Percentiles rank a stretch among this genome's conserved stretches.
phyloP scores from a whole-genome alignment of 2,113 vertebrate species.

The Maccullochella peelii region DNA sequence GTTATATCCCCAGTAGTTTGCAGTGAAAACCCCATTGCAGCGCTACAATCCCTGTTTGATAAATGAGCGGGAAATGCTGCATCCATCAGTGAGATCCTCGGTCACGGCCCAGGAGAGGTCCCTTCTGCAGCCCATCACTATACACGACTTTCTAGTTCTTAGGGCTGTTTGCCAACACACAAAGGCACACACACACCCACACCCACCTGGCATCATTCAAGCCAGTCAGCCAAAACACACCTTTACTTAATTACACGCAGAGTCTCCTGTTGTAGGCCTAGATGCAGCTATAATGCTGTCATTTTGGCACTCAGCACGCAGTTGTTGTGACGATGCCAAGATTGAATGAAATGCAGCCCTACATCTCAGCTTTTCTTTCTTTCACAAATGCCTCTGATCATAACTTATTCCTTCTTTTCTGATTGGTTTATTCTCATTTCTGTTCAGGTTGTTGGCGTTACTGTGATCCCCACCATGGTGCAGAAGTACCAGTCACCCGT shows the following conservation, averaged over 20 bases:
- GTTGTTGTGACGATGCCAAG: not conserved
- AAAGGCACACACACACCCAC: not conserved
- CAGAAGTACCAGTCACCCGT: constrained; percentile 98
- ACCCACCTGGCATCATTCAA: constrained; percentile 20
- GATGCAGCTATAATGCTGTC: constrained; percentile 24
- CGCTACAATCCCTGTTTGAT: constrained; percentile 38
- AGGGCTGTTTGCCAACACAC: constrained; percentile 16
- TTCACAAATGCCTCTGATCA: constrained; percentile 6
- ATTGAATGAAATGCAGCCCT: constrained; percentile 21
- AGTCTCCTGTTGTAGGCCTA: constrained; percentile 14
- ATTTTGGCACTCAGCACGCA: constrained; percentile 7
- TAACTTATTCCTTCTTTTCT: not conserved
- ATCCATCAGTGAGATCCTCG: constrained; percentile 46
- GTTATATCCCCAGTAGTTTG: constrained; percentile 38
- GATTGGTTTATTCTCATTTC: constrained; percentile 12
- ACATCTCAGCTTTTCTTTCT: constrained; percentile 4
- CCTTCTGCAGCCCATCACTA: constrained; percentile 46
- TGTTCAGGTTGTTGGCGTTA: constrained; percentile 69
- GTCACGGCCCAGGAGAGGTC: constrained; percentile 39
- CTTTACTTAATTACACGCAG: constrained; percentile 32
- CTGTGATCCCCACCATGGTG: constrained; percentile 88
- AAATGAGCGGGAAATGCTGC: constrained; percentile 56
- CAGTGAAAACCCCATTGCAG: constrained; percentile 35
- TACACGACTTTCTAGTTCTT: constrained; percentile 4
- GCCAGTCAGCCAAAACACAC: constrained; percentile 36